Evolutionary conservation across 2,113 vertebrate species (phyloP).

Genomic region (Electrona antarctica): DNA sequence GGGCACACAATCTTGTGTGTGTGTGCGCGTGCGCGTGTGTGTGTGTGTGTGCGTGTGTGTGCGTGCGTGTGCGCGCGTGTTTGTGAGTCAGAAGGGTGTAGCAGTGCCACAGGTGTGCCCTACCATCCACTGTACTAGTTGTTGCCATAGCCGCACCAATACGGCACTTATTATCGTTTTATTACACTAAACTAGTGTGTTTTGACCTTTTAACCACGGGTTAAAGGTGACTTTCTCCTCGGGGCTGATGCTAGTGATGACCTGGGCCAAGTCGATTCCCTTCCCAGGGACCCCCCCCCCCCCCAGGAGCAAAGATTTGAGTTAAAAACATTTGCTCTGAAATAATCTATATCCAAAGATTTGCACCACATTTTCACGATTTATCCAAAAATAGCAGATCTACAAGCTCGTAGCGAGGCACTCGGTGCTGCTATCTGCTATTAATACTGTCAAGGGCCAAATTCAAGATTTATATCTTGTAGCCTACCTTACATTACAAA

Average conservation of each 20-base stretch:
- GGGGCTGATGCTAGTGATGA: constrained; percentile 1
- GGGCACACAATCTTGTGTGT: constrained; percentile 27
- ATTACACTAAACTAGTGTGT: constrained; percentile 50
- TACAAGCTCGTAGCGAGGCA: no score
- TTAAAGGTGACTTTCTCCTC: constrained; percentile 47
- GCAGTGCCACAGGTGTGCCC: constrained; percentile 58
- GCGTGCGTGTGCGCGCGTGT: constrained; percentile 54
- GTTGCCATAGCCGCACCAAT: constrained; percentile 62
- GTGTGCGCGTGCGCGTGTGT: constrained; percentile 38
- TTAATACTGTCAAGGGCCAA: no score
- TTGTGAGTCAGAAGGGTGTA: constrained; percentile 71
- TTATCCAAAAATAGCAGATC: no score
- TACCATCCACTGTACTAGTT: constrained; percentile 59
- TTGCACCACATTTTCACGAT: no score
- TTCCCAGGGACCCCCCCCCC: no score
- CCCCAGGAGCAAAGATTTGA: no score
- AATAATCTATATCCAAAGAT: no score
- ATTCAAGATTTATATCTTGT: no score
- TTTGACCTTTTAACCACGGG: constrained; percentile 15
- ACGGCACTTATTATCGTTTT: constrained; percentile 64
- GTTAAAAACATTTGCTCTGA: no score
- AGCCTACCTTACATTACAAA: no score
- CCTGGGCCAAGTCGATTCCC: not conserved
- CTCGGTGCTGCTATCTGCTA: no score
- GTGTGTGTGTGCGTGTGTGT: constrained; percentile 12